phyloP scores from a whole-genome alignment of 2,797 vertebrate species.

The Spinus pinus region DNA sequence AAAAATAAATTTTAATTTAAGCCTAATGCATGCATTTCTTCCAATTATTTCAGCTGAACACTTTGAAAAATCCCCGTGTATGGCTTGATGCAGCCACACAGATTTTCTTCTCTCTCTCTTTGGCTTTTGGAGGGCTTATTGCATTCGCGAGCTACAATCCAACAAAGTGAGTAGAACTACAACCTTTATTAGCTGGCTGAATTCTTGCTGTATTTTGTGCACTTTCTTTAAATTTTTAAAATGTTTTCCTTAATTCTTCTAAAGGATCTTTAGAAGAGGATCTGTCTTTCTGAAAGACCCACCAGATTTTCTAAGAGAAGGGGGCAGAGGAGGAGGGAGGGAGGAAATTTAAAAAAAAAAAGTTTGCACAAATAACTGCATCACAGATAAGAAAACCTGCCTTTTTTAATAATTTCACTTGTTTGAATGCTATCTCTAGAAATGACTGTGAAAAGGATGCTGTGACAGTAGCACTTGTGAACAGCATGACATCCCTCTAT shows the following conservation, averaged over 20 bases:
- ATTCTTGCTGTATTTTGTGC: not conserved
- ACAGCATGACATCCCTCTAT: constrained; percentile 89
- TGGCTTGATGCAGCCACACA: constrained; percentile 94
- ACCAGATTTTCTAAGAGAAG: not conserved
- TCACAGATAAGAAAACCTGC: not conserved
- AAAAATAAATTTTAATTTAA: not conserved
- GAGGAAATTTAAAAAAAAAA: not conserved
- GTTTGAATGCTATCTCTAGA: constrained; percentile 64
- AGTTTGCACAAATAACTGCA: not conserved
- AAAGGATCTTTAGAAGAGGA: not conserved
- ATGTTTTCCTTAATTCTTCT: not conserved
- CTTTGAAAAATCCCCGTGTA: constrained; percentile 82
- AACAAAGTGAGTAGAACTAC: constrained; percentile 72
- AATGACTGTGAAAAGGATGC: constrained; percentile 91
- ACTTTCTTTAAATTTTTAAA: not conserved
- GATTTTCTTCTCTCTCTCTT: constrained; percentile 92
- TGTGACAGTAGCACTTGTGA: constrained; percentile 83
- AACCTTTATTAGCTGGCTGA: not conserved
- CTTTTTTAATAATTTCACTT: not conserved
- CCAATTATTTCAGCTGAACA: constrained; percentile 73
- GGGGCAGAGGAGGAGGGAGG: accelerated
- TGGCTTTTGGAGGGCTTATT: constrained; percentile 90
- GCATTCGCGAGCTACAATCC: constrained; percentile 90
- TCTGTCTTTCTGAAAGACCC: not conserved
- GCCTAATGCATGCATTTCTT: not conserved